A percentile compares a stretch with the other conserved stretches of the same genome.
These are phyloP conservation scores for Acleris literana DNA, from an alignment of 2,888 invertebrate genomes.

Conservation along the genomic window DNA sequence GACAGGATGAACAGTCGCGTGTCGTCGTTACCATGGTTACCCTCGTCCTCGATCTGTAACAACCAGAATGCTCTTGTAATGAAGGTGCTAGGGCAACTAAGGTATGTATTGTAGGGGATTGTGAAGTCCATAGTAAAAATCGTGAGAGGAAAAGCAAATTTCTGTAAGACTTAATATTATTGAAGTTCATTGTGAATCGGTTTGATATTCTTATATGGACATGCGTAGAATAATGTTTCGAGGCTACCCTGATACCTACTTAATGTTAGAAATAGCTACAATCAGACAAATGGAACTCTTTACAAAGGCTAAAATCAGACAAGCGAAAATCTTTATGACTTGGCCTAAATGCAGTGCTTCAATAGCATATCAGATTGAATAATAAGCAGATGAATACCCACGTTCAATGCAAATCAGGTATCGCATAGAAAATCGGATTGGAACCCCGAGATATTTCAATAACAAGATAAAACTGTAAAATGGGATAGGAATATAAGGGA, in stretches of 20 bases:
- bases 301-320: no score
- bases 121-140: no score
- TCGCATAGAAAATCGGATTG: constrained; percentile 27
- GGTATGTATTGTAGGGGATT: no score
- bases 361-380: constrained; percentile 15
- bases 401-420: constrained; percentile 20
- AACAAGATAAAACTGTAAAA: constrained; percentile 35
- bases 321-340: not conserved
- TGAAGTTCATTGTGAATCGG: no score
- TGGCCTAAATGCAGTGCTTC: constrained; percentile 2
- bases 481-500: constrained; percentile 22
- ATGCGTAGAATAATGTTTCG: no score
- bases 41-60: constrained; percentile 98
- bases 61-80: constrained; percentile 44
- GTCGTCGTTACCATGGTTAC: constrained; percentile 99
- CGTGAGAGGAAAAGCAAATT: no score
- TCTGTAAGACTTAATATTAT: no score
- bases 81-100: no score
- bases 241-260: no score
- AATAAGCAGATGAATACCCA: constrained; percentile 22
- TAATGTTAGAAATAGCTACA: no score
- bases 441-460: constrained; percentile 25
- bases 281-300: no score
- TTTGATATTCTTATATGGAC: no score
- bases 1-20: constrained; percentile 98